Base-by-base conservation (phyloP, 2,797 vertebrate species). In the Spinibarbus caldwelli region DNA sequence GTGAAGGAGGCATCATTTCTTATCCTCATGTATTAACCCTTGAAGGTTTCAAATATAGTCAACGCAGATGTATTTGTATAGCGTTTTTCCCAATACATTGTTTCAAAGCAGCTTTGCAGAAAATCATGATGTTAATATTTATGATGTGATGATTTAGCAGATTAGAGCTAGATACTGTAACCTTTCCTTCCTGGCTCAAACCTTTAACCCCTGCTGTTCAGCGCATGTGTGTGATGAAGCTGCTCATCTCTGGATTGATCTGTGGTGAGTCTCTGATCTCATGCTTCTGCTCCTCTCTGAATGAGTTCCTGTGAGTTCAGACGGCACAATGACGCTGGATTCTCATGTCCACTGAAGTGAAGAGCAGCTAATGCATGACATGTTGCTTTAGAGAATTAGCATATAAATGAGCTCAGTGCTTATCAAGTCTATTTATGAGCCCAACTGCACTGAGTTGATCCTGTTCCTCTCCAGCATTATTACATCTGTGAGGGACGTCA, bases 321-420 rank as follows among this genome's bases (percentile, higher is more conserved):
- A 45, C 54, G 57, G 31, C 38, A 82, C 29, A 80, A 31, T 21
- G 14, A 7, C 36, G 71, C 11, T 34, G 41, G 59, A 71, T 66
- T 84, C 19, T 52, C 36, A 26, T 54, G 49, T 80, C 49, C 52
- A 80, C 41, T 77, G 70, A n/a, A 68, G 78, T 73, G 82, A 29
- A 19, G 54, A 82, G 73, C 59, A 86, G 75, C 15, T 14, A 62
- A 82, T 68, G 75, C 73, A 34, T 76, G 26, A 54, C 78, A 84
- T 49, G 83, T 83, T 59, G 83, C 83, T 47, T 64, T 71, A 45
- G 70, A 59, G 66, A 84, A 89, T 88, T 85, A 86, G 85, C 85
- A 89, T 88, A 87, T 86, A 88, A 86, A 89, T 88, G 85, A 88
- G 72, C 49, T 80, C 15, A 3, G 45, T 57, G 72, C 80, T 86